These are phyloP conservation scores for Elymnias hypermnestra DNA, from an alignment of 1,140 invertebrate genomes.

Conservation along the genomic window DNA sequence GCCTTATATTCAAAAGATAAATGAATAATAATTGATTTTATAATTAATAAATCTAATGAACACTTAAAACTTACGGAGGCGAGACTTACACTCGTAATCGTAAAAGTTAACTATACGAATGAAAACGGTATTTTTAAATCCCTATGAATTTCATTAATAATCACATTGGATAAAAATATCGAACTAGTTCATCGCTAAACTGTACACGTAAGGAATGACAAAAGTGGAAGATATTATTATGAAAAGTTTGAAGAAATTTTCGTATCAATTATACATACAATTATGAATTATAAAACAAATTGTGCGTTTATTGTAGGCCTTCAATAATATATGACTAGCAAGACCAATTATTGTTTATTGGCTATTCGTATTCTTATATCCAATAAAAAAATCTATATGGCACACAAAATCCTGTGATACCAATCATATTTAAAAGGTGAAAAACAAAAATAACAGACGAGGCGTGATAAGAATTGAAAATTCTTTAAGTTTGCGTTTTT, in stretches of 20 bases:
- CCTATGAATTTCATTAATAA: conserved; percentile 63
- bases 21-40: conserved; percentile 61
- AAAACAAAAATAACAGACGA: no score
- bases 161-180: conserved; percentile 32
- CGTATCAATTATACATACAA: conserved; percentile 18
- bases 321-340: conserved; percentile 66
- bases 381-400: conserved; percentile 11
- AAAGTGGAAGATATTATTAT: conserved; percentile 52
- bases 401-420: conserved; percentile 12
- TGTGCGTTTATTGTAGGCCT: conserved; percentile 65
- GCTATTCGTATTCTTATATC: conserved; percentile 5
- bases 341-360: conserved; percentile 45
- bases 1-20: conserved; percentile 62
- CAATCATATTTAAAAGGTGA: no score
- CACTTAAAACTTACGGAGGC: conserved; percentile 66
- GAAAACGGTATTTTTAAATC: conserved; percentile 29
- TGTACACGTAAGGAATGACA: conserved; percentile 63
- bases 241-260: conserved; percentile 30
- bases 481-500: no score
- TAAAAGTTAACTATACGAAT: conserved; percentile 56
- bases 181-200: conserved; percentile 20
- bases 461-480: no score
- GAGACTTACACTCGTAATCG: conserved; percentile 36
- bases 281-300: conserved; percentile 31
- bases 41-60: conserved; percentile 69